Evolutionary conservation across 2,888 invertebrate species (phyloP).

Genomic region (Busseola fusca): DNA sequence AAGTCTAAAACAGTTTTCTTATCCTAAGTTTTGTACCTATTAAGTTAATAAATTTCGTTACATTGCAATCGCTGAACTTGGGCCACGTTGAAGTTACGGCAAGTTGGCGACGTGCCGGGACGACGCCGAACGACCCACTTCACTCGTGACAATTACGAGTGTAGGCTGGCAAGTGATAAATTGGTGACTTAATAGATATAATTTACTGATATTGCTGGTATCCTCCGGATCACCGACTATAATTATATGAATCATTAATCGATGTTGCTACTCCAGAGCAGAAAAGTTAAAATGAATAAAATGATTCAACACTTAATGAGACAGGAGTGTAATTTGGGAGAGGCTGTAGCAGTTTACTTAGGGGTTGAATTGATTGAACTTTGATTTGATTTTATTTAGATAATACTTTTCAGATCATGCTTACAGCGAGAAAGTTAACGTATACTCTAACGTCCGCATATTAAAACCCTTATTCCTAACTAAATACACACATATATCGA

Average conservation of each 20-base stretch:
- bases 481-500: slow-evolving; percentile 6
- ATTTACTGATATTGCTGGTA: slow-evolving; percentile 10
- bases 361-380: not conserved
- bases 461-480: not conserved
- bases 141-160: slow-evolving; percentile 44
- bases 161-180: slow-evolving; percentile 34
- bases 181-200: slow-evolving; percentile 24
- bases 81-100: slow-evolving; percentile 61
- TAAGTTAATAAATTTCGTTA: slow-evolving; percentile 43
- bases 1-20: slow-evolving; percentile 31
- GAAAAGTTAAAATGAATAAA: not conserved
- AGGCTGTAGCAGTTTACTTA: not conserved
- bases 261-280: slow-evolving; percentile 3
- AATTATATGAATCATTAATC: slow-evolving; percentile 7
- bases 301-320: not conserved
- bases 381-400: slow-evolving; percentile 1
- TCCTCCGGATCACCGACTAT: not conserved
- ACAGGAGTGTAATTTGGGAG: not conserved
- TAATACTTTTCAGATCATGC: slow-evolving; percentile 8
- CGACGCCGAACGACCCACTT: slow-evolving; percentile 63
- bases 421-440: not conserved
- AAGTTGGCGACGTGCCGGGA: slow-evolving; percentile 69
- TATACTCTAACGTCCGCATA: not conserved
- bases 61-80: slow-evolving; percentile 60
- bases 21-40: slow-evolving; percentile 25